phyloP scores from a whole-genome alignment of 2,797 vertebrate genomes.

The Garrulus glandarius region DNA sequence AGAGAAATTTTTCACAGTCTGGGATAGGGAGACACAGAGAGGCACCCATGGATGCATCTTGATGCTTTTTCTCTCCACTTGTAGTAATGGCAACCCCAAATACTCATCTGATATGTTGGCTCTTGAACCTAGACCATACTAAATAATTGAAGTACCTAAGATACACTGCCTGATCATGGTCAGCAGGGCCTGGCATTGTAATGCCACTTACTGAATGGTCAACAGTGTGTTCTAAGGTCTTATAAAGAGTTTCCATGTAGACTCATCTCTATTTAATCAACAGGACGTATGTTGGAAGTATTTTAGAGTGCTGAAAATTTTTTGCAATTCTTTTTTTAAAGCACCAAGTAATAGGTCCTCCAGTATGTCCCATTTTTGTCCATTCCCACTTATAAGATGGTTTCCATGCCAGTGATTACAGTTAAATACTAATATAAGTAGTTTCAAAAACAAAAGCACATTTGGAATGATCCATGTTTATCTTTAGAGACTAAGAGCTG shows the following conservation, averaged over 20 bases:
- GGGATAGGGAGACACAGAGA: neutral
- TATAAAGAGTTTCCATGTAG: neutral
- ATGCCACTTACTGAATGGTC: neutral
- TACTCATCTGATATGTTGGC: neutral
- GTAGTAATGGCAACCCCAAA: neutral
- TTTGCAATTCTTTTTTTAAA: neutral
- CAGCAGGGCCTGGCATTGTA: neutral
- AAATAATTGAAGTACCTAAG: neutral
- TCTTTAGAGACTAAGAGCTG: neutral
- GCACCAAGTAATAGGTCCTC: neutral
- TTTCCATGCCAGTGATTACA: neutral
- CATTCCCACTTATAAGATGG: neutral
- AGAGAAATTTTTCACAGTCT: neutral
- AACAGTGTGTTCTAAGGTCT: neutral
- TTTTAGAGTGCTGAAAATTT: neutral
- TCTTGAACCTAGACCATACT: neutral
- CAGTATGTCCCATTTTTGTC: neutral
- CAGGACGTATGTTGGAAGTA: neutral
- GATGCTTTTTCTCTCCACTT: neutral
- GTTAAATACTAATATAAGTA: neutral
- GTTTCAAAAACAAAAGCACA: slow-evolving; percentile 11
- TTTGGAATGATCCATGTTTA: neutral
- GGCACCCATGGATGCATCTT: neutral
- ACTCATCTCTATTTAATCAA: neutral
- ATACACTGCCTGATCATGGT: neutral